phyloP scores from a whole-genome alignment of 1,140 invertebrate species.

The Harpegnathos saltator region DNA sequence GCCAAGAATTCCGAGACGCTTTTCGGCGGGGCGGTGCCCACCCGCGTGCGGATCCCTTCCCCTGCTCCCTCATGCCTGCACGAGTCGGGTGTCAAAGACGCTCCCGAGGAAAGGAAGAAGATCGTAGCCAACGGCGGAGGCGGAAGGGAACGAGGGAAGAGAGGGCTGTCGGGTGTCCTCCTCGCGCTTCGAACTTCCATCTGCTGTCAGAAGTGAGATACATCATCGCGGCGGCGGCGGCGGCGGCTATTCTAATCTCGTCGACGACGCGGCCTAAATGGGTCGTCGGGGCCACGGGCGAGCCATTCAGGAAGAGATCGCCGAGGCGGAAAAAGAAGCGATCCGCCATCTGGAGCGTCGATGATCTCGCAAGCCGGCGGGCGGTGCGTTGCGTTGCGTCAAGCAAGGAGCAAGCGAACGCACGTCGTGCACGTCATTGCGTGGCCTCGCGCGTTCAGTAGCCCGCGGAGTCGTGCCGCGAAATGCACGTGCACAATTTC shows the following conservation, averaged over 20 bases:
- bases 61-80: too few relatives aligned
- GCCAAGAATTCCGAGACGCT: not conserved
- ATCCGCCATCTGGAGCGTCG: constrained; percentile 61
- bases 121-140: not conserved
- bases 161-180: too few relatives aligned
- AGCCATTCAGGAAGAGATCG: constrained; percentile 51
- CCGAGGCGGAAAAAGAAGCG: constrained; percentile 60
- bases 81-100: not conserved
- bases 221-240: constrained; percentile 33
- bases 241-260: constrained; percentile 46
- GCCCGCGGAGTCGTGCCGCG: constrained; percentile 66
- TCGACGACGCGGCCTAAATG: constrained; percentile 14
- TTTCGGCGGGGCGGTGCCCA: too few relatives aligned
- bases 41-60: too few relatives aligned
- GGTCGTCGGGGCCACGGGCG: not conserved
- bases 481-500: constrained; percentile 68
- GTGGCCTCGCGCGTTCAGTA: constrained; percentile 71
- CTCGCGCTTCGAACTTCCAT: not conserved
- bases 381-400: constrained; percentile 5
- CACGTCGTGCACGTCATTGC: too few relatives aligned
- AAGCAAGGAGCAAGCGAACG: constrained; percentile 55
- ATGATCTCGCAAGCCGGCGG: constrained; percentile 44
- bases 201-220: not conserved
- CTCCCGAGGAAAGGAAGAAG: not conserved
- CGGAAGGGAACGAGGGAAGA: not conserved